A percentile compares a stretch with the other conserved stretches of the same genome.
Evolutionary conservation across 1,140 invertebrate genomes (phyloP).

Genomic region (Achroia grisella): DNA sequence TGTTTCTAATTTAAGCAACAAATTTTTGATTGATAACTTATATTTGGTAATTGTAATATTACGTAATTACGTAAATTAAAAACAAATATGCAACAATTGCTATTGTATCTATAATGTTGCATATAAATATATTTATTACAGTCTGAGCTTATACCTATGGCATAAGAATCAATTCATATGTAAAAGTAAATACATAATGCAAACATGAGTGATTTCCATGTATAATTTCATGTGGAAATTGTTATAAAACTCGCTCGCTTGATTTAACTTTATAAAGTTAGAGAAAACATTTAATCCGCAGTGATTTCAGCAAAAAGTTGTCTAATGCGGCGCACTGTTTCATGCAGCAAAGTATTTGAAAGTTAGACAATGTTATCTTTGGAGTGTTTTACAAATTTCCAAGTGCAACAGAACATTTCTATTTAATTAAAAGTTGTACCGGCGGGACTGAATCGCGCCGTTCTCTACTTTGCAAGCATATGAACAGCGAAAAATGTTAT

Average conservation of each 20-base stretch:
- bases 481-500: conserved; percentile 14
- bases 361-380: conserved; percentile 25
- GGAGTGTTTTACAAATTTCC: conserved; percentile 30
- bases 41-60: too few relatives aligned
- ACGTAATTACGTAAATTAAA: too few relatives aligned
- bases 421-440: conserved; percentile 37
- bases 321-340: not conserved
- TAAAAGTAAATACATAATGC: too few relatives aligned
- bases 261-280: not conserved
- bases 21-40: too few relatives aligned
- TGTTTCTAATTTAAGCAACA: too few relatives aligned
- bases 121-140: too few relatives aligned
- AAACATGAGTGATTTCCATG: too few relatives aligned
- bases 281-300: not conserved
- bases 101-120: too few relatives aligned
- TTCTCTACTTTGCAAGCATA: conserved; percentile 9
- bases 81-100: too few relatives aligned
- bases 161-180: too few relatives aligned
- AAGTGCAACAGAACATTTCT: conserved; percentile 24
- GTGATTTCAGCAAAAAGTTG: not conserved
- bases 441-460: conserved; percentile 15
- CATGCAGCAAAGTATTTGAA: conserved; percentile 10
- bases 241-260: not conserved
- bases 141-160: too few relatives aligned
- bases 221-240: not conserved